phyloP scores from a whole-genome alignment of 1,140 invertebrate genomes.

The Drosophila pallidifrons region DNA sequence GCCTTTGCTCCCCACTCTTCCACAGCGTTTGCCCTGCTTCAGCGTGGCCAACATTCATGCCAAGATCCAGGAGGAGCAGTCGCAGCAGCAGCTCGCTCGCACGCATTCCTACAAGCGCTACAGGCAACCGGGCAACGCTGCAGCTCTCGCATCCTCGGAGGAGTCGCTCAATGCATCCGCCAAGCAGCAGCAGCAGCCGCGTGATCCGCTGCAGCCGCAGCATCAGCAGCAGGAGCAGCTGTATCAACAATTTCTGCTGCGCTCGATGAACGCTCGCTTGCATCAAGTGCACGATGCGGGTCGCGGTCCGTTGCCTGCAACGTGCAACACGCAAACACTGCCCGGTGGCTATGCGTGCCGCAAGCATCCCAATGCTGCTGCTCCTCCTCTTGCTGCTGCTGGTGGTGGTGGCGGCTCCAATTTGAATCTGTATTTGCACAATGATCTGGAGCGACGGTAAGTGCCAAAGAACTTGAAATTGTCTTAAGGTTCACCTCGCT shows the following conservation, averaged over 20 bases:
- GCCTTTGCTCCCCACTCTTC: too few species aligned
- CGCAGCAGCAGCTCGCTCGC: slow-evolving; percentile 16
- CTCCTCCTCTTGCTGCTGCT: not conserved
- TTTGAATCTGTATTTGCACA: slow-evolving; percentile 63
- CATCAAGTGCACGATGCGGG: slow-evolving; percentile 64
- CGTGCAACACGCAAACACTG: slow-evolving; percentile 56
- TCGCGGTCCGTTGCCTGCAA: slow-evolving; percentile 5
- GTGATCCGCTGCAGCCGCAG: slow-evolving; percentile 11
- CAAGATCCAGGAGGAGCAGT: slow-evolving; percentile 65
- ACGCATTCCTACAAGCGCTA: slow-evolving; percentile 75
- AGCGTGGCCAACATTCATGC: slow-evolving; percentile 65
- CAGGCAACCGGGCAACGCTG: slow-evolving; percentile 38
- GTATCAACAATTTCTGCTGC: slow-evolving; percentile 22
- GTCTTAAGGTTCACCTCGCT: too few species aligned
- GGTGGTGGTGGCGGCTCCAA: slow-evolving; percentile 41
- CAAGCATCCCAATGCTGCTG: slow-evolving; percentile 56
- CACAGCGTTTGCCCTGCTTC: slow-evolving; percentile 75
- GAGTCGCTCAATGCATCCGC: slow-evolving; percentile 15
- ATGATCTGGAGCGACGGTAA: slow-evolving; percentile 66
- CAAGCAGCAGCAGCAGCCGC: slow-evolving; percentile 31
- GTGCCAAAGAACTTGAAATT: not conserved
- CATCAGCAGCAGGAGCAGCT: slow-evolving; percentile 9
- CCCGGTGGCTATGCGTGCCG: slow-evolving; percentile 61
- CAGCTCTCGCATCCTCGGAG: not conserved
- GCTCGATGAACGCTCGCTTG: slow-evolving; percentile 35